A percentile compares a stretch with the other conserved stretches of the same genome.
Conservation (phyloP, 2,888 invertebrate species). For the Athalia cordata region DNA sequence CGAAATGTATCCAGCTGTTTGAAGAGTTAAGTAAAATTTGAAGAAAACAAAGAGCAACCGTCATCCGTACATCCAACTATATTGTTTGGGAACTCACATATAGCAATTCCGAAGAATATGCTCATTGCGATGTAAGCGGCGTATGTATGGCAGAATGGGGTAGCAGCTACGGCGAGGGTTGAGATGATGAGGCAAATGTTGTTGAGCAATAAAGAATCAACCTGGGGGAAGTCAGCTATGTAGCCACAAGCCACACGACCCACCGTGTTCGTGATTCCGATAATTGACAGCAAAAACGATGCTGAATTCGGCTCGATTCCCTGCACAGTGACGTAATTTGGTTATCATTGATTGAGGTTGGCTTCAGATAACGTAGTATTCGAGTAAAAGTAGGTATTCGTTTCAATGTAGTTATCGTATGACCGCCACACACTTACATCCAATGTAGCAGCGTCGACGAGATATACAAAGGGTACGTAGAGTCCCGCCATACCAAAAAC, state of each 20-base stretch:
- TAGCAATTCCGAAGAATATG: constrained; percentile 92
- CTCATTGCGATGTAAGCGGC: constrained; percentile 86
- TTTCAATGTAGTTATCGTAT: too few species aligned
- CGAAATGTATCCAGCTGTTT: constrained; percentile 95
- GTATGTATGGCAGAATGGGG: constrained; percentile 89
- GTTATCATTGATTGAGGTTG: too few species aligned
- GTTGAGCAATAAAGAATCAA: constrained; percentile 94
- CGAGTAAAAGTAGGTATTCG: too few species aligned
- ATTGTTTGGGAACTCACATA: constrained; percentile 80
- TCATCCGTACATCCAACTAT: not conserved
- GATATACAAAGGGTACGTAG: constrained; percentile 96
- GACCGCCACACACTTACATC: not conserved
- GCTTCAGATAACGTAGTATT: too few species aligned
- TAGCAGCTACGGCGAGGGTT: constrained; percentile 88
- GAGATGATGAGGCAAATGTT: constrained; percentile 94
- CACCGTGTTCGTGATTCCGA: constrained; percentile 95
- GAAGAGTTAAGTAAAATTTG: constrained; percentile 45
- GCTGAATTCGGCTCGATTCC: constrained; percentile 84
- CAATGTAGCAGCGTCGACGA: constrained; percentile 86
- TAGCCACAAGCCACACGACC: constrained; percentile 93
- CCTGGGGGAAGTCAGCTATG: constrained; percentile 93
- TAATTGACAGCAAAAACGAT: constrained; percentile 86
- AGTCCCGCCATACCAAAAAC: constrained; percentile 98
- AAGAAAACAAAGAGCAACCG: constrained; percentile 22
- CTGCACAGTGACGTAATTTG: constrained; percentile 72